Evolutionary conservation across 2,888 invertebrate genomes (phyloP).

Genomic region (Pristionchus entomophagus): DNA sequence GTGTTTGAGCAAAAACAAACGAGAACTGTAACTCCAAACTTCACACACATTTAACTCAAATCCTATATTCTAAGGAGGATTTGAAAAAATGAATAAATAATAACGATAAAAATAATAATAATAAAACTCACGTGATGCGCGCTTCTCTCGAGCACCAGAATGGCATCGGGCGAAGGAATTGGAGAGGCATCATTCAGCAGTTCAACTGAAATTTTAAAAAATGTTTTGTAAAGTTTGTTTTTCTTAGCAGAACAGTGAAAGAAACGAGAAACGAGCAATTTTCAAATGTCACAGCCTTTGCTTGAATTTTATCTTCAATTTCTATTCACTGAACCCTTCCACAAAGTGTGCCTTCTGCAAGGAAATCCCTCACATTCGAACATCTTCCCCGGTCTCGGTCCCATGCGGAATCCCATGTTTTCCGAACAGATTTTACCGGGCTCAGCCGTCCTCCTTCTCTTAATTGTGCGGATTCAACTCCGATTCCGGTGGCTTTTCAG

Average conservation of each 20-base stretch:
- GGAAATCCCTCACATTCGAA: no score
- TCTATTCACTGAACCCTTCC: no score
- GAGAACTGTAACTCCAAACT: no score
- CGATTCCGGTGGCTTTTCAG: neutral
- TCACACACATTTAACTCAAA: no score
- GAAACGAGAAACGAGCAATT: no score
- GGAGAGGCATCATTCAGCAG: slow-evolving; percentile 17
- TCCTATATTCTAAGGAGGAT: no score
- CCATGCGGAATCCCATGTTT: neutral
- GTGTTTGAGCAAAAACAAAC: no score
- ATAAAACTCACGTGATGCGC: neutral
- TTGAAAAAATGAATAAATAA: no score
- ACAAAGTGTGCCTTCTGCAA: no score
- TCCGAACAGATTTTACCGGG: neutral
- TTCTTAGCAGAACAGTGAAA: no score
- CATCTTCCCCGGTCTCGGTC: neutral
- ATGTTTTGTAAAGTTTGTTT: no score
- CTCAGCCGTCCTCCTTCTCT: neutral
- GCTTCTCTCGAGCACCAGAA: neutral
- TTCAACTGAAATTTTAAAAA: neutral
- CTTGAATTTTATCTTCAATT: no score
- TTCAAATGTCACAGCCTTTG: neutral
- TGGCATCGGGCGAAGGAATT: neutral
- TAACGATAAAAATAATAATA: neutral
- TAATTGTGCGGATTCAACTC: neutral